Percentiles rank a stretch among this genome's conserved stretches.
phyloP scores from a whole-genome alignment of 2,113 vertebrate species.

The Muscicapa adusta region DNA sequence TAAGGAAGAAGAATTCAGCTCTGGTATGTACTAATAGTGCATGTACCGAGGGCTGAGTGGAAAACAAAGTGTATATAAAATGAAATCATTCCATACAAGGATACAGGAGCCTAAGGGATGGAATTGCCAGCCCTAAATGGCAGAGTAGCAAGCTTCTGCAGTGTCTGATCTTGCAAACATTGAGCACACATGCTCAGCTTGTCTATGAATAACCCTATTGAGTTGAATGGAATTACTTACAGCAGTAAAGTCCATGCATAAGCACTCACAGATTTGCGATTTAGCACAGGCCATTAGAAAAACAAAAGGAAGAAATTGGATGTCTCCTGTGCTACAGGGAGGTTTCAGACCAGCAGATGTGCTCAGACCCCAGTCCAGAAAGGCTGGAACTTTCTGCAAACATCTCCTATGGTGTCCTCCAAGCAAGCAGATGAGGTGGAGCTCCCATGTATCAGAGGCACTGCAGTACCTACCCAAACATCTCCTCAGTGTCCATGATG shows the following conservation, averaged over 20 bases:
- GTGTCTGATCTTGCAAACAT: neutral
- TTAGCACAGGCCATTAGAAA: neutral
- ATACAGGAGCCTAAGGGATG: neutral
- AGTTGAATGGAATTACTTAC: constrained; percentile 30
- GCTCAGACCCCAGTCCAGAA: neutral
- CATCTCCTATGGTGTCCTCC: neutral
- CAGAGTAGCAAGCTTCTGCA: neutral
- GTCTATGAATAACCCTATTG: constrained; percentile 11
- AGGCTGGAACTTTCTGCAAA: neutral
- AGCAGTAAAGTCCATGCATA: neutral
- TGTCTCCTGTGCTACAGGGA: neutral
- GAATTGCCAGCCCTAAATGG: constrained; percentile 28
- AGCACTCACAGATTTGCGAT: neutral
- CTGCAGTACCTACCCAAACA: neutral
- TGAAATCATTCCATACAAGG: constrained; percentile 3
- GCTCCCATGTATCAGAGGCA: neutral
- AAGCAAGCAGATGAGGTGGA: neutral
- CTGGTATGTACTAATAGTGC: neutral
- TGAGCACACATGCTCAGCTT: constrained; percentile 23
- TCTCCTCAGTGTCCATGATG: neutral
- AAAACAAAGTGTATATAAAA: neutral
- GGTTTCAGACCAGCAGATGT: neutral
- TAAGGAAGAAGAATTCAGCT: neutral
- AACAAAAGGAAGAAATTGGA: neutral
- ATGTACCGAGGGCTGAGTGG: neutral